phyloP scores from a whole-genome alignment of 2,888 invertebrate genomes.

The Meta bourneti region DNA sequence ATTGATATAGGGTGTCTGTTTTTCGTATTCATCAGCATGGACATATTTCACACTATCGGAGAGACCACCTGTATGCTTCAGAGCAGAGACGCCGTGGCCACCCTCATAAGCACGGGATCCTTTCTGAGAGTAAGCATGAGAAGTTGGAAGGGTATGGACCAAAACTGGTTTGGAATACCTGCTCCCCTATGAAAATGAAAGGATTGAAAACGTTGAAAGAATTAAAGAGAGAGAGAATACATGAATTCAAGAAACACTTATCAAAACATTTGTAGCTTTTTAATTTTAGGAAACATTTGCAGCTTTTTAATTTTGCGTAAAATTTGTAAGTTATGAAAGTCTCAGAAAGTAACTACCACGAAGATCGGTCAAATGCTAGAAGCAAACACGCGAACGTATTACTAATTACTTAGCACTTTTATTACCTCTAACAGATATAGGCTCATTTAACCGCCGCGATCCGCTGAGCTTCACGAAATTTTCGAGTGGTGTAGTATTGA shows the following conservation, averaged over 20 bases:
- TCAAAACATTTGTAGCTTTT: no score
- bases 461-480: no score
- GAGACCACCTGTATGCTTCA: background rate
- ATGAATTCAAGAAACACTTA: background rate
- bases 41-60: constrained; percentile 34
- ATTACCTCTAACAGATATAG: no score
- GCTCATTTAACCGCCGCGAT: no score
- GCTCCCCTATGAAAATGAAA: background rate
- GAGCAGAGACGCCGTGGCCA: background rate
- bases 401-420: no score
- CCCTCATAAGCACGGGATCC: background rate
- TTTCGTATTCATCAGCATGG: constrained; percentile 1
- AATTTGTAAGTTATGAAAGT: no score
- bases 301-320: no score
- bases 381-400: no score
- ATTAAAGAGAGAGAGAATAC: background rate
- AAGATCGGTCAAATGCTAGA: no score
- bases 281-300: no score
- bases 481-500: no score
- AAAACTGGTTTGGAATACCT: background rate
- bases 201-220: background rate
- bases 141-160: background rate
- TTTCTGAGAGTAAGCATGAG: background rate
- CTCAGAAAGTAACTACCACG: no score
- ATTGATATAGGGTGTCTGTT: background rate